phyloP scores from a whole-genome alignment of 2,888 invertebrate genomes.

The Lochmaea capreae region DNA sequence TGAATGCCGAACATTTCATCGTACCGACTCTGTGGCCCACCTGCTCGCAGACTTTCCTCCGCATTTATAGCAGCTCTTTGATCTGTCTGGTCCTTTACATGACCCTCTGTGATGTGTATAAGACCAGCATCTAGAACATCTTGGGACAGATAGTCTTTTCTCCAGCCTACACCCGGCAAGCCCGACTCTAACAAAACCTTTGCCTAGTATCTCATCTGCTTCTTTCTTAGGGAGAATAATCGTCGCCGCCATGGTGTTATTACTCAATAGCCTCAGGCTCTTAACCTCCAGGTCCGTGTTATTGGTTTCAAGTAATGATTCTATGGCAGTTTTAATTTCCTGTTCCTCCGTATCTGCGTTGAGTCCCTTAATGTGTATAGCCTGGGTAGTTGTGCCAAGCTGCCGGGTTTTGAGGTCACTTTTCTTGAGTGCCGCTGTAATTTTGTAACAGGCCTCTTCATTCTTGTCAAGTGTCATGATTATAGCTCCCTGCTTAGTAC shows the following conservation, averaged over 20 bases:
- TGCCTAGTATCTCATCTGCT: too few relatives aligned
- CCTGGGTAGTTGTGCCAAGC: neutral
- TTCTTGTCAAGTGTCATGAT: neutral
- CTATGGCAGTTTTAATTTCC: too few relatives aligned
- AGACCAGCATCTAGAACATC: slow-evolving; percentile 3
- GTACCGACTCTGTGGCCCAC: neutral
- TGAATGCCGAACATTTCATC: neutral
- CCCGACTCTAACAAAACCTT: neutral
- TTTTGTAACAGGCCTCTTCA: neutral
- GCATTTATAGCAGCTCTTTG: slow-evolving; percentile 1
- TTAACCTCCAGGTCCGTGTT: too few relatives aligned
- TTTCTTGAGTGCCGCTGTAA: neutral
- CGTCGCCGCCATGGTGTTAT: too few relatives aligned
- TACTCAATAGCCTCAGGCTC: too few relatives aligned
- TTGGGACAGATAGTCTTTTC: neutral
- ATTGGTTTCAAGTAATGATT: too few relatives aligned
- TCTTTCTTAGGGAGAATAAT: too few relatives aligned
- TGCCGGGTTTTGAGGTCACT: neutral
- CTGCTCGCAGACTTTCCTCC: neutral
- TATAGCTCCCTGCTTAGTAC: neutral
- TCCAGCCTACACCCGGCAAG: neutral
- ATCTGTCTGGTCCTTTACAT: slow-evolving; percentile 6
- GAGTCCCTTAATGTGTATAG: neutral
- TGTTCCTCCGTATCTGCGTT: too few relatives aligned
- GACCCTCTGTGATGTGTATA: neutral